Evolutionary conservation across 2,797 vertebrate genomes (phyloP).

Genomic region (Falco novaeseelandiae): DNA sequence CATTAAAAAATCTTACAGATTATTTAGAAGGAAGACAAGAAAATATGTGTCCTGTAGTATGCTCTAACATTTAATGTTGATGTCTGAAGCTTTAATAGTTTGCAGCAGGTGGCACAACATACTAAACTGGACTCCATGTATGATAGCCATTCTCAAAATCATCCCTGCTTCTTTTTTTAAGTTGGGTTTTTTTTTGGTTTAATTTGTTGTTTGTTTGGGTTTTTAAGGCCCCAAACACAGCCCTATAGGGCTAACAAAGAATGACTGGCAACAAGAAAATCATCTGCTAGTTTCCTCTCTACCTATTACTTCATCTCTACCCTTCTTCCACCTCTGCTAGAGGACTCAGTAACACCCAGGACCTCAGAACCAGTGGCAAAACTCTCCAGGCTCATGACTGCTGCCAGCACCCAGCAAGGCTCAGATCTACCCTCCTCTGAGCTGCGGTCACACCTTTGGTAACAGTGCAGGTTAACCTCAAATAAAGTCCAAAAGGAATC

Average conservation of each 20-base stretch:
- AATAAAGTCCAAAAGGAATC: not conserved
- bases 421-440: not conserved
- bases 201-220: not conserved
- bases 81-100: not conserved
- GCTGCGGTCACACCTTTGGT: not conserved
- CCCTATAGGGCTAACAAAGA: not conserved
- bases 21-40: not conserved
- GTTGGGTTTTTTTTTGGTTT: too few species aligned
- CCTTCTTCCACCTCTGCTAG: not conserved
- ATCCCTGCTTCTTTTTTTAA: too few species aligned
- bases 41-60: not conserved
- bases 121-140: not conserved
- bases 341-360: not conserved
- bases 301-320: not conserved
- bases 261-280: not conserved
- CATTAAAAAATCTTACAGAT: not conserved
- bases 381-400: not conserved
- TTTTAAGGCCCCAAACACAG: not conserved
- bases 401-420: not conserved
- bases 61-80: not conserved
- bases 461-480: not conserved
- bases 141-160: not conserved
- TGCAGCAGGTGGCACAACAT: not conserved
- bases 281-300: not conserved
- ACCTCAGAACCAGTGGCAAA: not conserved